Conservation (phyloP, 2,797 vertebrate species). For the Sebastes goodei region DNA sequence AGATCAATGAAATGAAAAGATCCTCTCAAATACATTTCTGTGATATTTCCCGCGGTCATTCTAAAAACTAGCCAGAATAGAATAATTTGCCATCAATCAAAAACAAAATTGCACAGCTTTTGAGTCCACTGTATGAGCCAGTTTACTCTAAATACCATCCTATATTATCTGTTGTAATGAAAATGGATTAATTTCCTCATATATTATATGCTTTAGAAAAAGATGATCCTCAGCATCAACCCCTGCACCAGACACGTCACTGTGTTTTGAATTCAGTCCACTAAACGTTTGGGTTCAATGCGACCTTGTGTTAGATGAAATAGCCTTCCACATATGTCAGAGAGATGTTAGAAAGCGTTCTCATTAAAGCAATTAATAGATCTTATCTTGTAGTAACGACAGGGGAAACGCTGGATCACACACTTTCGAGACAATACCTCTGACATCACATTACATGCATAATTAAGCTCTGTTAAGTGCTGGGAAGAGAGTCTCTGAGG, state of each 20-base stretch:
- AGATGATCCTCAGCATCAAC: background rate
- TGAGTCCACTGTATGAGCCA: background rate
- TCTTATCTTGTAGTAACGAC: conserved; percentile 39
- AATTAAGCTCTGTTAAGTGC: conserved; percentile 66
- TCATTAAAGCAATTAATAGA: conserved; percentile 53
- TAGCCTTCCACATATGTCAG: background rate
- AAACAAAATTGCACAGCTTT: background rate
- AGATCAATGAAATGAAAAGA: conserved; percentile 60
- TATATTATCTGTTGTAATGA: background rate
- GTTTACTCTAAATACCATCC: background rate
- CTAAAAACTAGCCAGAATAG: conserved; percentile 1
- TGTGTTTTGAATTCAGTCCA: background rate
- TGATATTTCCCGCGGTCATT: conserved; percentile 17
- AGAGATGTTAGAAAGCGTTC: background rate
- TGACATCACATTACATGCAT: conserved; percentile 71
- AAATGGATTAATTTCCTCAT: background rate
- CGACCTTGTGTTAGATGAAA: background rate
- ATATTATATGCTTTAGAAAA: background rate
- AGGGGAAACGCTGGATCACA: conserved; percentile 39
- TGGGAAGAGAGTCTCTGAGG: conserved; percentile 50
- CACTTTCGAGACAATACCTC: conserved; percentile 57
- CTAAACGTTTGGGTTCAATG: background rate
- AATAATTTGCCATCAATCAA: conserved; percentile 34
- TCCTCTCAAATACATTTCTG: conserved; percentile 35
- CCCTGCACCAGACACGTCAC: background rate